phyloP scores from a whole-genome alignment of 1,140 invertebrate genomes.

The Dreissena rostriformis region DNA sequence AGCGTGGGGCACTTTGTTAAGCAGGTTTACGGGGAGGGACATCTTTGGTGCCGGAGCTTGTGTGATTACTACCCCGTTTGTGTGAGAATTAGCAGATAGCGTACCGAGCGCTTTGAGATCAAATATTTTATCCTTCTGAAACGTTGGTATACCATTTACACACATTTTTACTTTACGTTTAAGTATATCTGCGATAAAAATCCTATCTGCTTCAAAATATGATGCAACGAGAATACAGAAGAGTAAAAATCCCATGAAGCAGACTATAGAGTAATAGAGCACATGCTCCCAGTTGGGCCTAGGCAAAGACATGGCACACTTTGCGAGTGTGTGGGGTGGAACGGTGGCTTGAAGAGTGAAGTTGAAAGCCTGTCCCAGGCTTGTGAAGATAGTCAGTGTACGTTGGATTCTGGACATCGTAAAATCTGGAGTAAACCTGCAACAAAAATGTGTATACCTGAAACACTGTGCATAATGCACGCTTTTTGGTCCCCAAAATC shows the following conservation, averaged over 20 bases:
- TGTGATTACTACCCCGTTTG: constrained; percentile 22
- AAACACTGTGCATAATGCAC: too few relatives aligned
- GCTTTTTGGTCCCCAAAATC: too few relatives aligned
- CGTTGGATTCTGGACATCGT: constrained; percentile 91
- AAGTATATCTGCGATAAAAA: constrained; percentile 83
- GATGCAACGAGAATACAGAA: constrained; percentile 87
- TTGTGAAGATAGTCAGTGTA: constrained; percentile 83
- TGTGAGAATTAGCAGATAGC: constrained; percentile 65
- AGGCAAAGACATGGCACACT: constrained; percentile 87
- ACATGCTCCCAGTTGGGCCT: constrained; percentile 91
- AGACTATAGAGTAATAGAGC: constrained; percentile 87
- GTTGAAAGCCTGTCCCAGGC: constrained; percentile 84
- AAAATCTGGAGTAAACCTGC: constrained; percentile 94
- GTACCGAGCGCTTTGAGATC: constrained; percentile 78
- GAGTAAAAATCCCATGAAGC: constrained; percentile 86
- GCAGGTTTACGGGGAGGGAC: constrained; percentile 35
- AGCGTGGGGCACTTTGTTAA: constrained; percentile 29
- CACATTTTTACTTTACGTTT: constrained; percentile 70
- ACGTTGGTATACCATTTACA: constrained; percentile 65
- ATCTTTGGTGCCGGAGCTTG: neutral
- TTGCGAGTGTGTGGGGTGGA: constrained; percentile 88
- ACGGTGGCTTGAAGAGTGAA: constrained; percentile 91
- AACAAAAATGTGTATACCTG: constrained; percentile 58
- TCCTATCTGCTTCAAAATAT: constrained; percentile 88
- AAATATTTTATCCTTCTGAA: constrained; percentile 79